Percentiles rank a stretch among this genome's conserved stretches.
phyloP scores from a whole-genome alignment of 2,888 invertebrate genomes.

The Ypsolopha sequella region DNA sequence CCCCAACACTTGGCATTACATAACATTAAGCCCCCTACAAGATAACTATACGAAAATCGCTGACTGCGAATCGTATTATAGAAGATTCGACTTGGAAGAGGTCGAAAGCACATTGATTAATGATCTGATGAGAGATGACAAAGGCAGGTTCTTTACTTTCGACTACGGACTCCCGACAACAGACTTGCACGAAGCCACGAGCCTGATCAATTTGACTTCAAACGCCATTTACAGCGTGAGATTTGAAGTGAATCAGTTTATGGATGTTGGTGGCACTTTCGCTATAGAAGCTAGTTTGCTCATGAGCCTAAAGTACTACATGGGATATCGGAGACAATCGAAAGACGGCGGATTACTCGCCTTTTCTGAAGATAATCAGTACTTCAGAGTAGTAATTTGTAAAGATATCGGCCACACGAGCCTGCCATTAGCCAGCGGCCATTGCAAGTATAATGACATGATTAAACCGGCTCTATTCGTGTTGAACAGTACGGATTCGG shows the following conservation, averaged over 20 bases:
- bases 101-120: constrained; percentile 31
- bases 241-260: constrained; percentile 77
- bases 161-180: constrained; percentile 78
- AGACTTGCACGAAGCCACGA: constrained; percentile 74
- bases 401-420: constrained; percentile 71
- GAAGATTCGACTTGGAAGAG: constrained; percentile 29
- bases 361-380: constrained; percentile 59
- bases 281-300: constrained; percentile 78
- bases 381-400: constrained; percentile 72
- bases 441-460: constrained; percentile 68
- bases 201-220: constrained; percentile 76
- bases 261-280: constrained; percentile 86
- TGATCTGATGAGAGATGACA: constrained; percentile 69
- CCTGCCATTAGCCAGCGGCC: constrained; percentile 72
- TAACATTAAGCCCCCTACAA: constrained; percentile 30
- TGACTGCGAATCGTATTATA: constrained; percentile 45
- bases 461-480: constrained; percentile 71
- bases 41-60: constrained; percentile 32
- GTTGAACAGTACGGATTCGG: constrained; percentile 74
- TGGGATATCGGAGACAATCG: constrained; percentile 47
- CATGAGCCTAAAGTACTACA: constrained; percentile 65
- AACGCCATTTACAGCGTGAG: constrained; percentile 74
- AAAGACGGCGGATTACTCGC: constrained; percentile 35
- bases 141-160: constrained; percentile 81
- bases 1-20: constrained; percentile 73